Evolutionary conservation across 2,113 vertebrate genomes (phyloP), one percentile per base, ranked within the genome.

Genomic region (Chaetodon auriga): DNA sequence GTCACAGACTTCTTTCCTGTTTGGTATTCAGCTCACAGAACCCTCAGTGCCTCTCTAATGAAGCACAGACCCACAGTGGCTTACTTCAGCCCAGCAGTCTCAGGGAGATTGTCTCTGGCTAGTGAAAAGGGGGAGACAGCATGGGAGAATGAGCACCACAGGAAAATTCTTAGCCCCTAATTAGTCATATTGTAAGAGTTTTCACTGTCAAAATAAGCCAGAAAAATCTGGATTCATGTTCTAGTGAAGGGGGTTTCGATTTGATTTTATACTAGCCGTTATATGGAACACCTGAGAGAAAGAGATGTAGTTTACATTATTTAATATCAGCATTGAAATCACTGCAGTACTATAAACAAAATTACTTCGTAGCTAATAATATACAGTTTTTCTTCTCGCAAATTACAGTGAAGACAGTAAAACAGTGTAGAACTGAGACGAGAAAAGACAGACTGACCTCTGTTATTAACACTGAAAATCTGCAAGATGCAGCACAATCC

Each of bases 21-120:
- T 94, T 94, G 90, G 82, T 89, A 93, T 93, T 93, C 93, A 79
- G 55, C 85, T 89, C 92, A 88, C 90, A 89, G 84, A 86, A 75
- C 12, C 62, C 41, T 75, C 63, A 60, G 83, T 64, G 85, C 88
- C 88, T 91, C 84, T 80, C 77, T 89, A 90, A 93, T 78, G 85
- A 92, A 89, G 83, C 89, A 68, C 83, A 90, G 62, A 66, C 76
- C 78, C 88, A 87, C 87, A 86, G 78, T 48, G 58, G 66, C 48
- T 88, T 64, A 68, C 57, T 86, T 81, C 80, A 90, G 64, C 83
- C 79, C 73, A 72, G 75, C 80, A 84, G 66, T 86, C 83, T 87
- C 65, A 5, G 77, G 63, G 77, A 88, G 83, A 69, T 61, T 70
- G 65, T 85, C 64, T 86, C 76, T 48, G 51, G 55, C 76, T 41